phyloP scores from a whole-genome alignment of 1,140 invertebrate genomes.

The Batillaria attramentaria region DNA sequence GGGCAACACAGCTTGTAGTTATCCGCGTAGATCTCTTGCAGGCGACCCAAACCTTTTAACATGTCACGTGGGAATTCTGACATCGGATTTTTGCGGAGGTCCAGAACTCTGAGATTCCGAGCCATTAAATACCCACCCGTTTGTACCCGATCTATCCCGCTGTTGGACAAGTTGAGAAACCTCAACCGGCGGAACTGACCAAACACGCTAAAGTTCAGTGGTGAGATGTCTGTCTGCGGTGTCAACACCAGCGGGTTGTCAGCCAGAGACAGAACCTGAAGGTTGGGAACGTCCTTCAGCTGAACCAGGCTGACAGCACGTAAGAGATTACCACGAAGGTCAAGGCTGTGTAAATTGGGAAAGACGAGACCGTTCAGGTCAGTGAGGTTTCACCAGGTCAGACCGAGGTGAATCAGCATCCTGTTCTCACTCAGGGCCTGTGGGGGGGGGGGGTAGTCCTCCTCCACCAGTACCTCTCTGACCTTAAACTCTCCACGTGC shows the following conservation, averaged over 20 bases:
- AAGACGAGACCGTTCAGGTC: too few species aligned
- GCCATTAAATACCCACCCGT: neutral
- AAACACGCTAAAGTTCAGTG: neutral
- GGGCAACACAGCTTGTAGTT: slow-evolving; percentile 30
- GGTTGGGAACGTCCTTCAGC: neutral
- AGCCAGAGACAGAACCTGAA: neutral
- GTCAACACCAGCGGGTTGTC: neutral
- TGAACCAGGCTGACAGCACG: neutral
- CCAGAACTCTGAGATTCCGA: neutral
- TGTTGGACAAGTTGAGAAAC: neutral
- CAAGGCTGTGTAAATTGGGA: neutral
- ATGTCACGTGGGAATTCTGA: neutral
- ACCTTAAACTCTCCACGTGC: too few species aligned
- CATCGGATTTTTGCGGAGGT: neutral
- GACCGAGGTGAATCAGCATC: too few species aligned
- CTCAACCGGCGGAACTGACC: neutral
- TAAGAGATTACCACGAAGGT: neutral
- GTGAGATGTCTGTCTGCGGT: neutral
- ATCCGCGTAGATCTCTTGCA: neutral
- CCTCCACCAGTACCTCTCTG: too few species aligned
- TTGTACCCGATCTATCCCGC: neutral
- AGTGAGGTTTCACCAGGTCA: too few species aligned
- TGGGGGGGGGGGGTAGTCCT: too few species aligned
- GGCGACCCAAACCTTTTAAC: neutral
- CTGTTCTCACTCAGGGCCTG: too few species aligned